These are phyloP conservation scores for Geotrypetes seraphini DNA, from an alignment of 2,797 vertebrate genomes.

Conservation along the genomic window DNA sequence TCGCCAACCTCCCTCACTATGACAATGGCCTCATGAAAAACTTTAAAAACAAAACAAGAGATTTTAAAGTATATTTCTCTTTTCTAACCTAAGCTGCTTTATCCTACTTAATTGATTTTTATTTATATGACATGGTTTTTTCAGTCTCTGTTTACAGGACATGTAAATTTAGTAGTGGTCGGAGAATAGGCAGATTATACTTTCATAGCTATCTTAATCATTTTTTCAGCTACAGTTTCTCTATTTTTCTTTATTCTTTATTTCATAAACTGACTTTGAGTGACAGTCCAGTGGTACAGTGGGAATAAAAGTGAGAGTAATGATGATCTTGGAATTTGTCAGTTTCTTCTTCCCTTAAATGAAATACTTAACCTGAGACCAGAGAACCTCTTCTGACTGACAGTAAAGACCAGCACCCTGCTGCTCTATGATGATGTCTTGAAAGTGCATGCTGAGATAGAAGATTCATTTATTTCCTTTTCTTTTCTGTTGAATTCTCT, in stretches of 20 bases:
- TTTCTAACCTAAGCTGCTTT: too few relatives aligned
- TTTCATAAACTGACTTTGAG: neutral
- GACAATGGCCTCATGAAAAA: too few relatives aligned
- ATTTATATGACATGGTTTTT: too few relatives aligned
- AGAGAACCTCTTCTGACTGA: neutral
- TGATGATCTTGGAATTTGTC: slow-evolving; percentile 2
- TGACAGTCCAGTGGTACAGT: slow-evolving; percentile 1
- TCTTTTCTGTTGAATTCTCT: neutral
- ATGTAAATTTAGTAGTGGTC: too few relatives aligned
- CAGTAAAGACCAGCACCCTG: neutral
- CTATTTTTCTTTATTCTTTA: neutral
- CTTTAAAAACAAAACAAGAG: too few relatives aligned
- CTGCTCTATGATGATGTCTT: neutral
- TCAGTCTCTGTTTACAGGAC: too few relatives aligned
- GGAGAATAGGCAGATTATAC: too few relatives aligned
- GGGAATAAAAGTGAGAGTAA: neutral
- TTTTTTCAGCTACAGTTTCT: slow-evolving; percentile 4
- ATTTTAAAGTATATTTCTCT: too few relatives aligned
- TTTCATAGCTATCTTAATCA: too few relatives aligned
- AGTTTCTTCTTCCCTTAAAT: neutral
- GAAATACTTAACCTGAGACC: slow-evolving; percentile 1
- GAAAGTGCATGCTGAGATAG: neutral
- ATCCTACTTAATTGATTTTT: too few relatives aligned
- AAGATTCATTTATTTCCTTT: neutral
- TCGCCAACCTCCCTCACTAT: too few relatives aligned